Evolutionary conservation across 1,140 invertebrate species (phyloP), one percentile per base, ranked within the genome.

Genomic region (Hypsibius dujardini): DNA sequence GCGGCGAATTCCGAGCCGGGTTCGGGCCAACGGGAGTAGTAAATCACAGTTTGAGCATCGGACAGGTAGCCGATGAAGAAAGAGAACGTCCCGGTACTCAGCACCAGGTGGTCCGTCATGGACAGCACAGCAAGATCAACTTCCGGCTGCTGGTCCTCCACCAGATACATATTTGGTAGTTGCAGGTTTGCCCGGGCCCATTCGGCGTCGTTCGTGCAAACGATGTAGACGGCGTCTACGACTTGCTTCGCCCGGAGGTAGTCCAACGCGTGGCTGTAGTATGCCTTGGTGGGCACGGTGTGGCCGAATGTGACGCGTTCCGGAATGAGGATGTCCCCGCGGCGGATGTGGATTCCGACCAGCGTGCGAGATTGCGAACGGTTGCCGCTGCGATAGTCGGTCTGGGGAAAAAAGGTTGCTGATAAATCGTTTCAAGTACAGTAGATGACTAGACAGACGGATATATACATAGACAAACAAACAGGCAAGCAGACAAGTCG

Each of bases 21-120:
- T 67, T 42, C 3, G 0, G 62, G 62, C 12, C 42, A 67, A 45
- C 45, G 3, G 3, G 12, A 7, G 42, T 15, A 67, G 62, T 67
- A 67, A 15, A 67, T 67, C 12, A 67, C 62, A 67, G 12, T 67
- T 12, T 3, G 42, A 15, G 62, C 62, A 67, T 12, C 7, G 62
- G 62, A 67, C 12, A 67, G 62, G 62, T 67, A 67, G 3, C 62
- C 62, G 62, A 42, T 42, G 42, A 67, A 67, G 42, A 67, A 67
- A 12, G 62, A 15, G 42, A 15, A 67, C 45, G 62, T 67, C 3
- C 62, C 62, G 3, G 12, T 15, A 45, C 12, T 67, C 12, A 67
- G 62, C 3, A 67, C 45, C 62, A 67, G 42, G 42, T 67, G 62
- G 42, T 67, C 42, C 12, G 42, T 15, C 62, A 7, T 67, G 42